Percentiles rank a stretch among this genome's conserved stretches.
Evolutionary conservation across 2,113 vertebrate genomes (phyloP).

Genomic region (Petaurus breviceps): DNA sequence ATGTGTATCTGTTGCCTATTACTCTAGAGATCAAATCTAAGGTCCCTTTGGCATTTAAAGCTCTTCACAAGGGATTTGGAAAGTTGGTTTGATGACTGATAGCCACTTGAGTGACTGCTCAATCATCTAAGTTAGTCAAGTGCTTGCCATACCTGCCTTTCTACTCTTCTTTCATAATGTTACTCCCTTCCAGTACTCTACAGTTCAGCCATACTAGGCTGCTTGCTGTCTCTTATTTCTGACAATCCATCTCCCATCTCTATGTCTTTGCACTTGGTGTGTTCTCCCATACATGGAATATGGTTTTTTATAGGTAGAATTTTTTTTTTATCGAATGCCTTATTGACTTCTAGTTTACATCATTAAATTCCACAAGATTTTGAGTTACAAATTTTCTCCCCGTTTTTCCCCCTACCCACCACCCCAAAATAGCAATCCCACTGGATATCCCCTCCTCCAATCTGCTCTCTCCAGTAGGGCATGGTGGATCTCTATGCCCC

Average conservation of each 20-base stretch:
- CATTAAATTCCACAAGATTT: too few species aligned
- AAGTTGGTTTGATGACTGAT: background rate
- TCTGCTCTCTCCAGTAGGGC: too few species aligned
- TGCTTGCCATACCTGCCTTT: background rate
- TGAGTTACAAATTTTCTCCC: too few species aligned
- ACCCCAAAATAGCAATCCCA: too few species aligned
- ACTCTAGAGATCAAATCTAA: background rate
- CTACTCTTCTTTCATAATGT: background rate
- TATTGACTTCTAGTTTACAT: too few species aligned
- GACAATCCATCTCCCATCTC: background rate
- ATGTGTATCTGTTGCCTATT: background rate
- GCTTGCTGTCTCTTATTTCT: background rate
- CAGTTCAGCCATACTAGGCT: background rate
- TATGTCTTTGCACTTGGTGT: background rate
- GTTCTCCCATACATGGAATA: background rate
- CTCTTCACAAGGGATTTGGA: background rate
- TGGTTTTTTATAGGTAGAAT: too few species aligned
- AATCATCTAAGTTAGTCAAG: background rate
- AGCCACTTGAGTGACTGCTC: background rate
- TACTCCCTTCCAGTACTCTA: too few species aligned
- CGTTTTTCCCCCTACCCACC: too few species aligned
- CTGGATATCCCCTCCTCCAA: too few species aligned
- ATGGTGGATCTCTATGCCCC: too few species aligned
- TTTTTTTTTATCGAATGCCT: too few species aligned
- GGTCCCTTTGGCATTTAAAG: background rate